These are phyloP conservation scores for Eulemur macaco DNA, from an alignment of 2,113 vertebrate genomes.

Conservation along the genomic window DNA sequence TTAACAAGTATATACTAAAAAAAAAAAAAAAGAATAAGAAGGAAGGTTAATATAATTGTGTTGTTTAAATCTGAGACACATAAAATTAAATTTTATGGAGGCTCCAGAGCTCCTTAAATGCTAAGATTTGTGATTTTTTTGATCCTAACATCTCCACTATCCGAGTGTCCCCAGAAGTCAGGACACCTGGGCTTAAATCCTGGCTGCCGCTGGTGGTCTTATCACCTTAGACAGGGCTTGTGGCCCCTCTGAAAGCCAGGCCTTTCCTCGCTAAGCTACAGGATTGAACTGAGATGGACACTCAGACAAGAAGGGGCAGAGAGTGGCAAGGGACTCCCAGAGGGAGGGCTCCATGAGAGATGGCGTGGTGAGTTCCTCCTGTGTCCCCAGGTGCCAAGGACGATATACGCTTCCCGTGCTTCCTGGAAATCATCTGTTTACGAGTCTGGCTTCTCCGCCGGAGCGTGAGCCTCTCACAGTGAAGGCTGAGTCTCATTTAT, in stretches of 20 bases:
- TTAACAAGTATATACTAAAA: too few species aligned
- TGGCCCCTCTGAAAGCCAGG: not conserved
- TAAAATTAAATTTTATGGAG: too few species aligned
- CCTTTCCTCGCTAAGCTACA: not conserved
- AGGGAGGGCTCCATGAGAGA: not conserved
- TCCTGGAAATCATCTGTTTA: not conserved
- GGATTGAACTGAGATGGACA: too few species aligned
- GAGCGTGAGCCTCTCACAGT: accelerated
- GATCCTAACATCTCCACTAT: accelerated
- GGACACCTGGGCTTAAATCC: not conserved
- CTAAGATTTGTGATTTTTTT: not conserved
- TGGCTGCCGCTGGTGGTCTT: accelerated
- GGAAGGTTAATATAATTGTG: too few species aligned
- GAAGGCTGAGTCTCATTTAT: accelerated
- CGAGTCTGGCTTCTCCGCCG: not conserved
- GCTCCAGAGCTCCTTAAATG: not conserved
- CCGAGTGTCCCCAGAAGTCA: accelerated
- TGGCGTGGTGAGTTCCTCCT: not conserved
- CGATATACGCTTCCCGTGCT: not conserved
- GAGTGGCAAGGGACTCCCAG: not conserved
- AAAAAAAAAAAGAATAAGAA: not conserved
- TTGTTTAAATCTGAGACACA: not conserved
- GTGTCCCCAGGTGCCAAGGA: not conserved
- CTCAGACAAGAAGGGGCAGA: too few species aligned
- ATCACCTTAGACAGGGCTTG: not conserved